These are phyloP conservation scores for Dendrophyllia cribrosa DNA, from an alignment of 64 coral and sea anemone species.

Conservation along the genomic window DNA sequence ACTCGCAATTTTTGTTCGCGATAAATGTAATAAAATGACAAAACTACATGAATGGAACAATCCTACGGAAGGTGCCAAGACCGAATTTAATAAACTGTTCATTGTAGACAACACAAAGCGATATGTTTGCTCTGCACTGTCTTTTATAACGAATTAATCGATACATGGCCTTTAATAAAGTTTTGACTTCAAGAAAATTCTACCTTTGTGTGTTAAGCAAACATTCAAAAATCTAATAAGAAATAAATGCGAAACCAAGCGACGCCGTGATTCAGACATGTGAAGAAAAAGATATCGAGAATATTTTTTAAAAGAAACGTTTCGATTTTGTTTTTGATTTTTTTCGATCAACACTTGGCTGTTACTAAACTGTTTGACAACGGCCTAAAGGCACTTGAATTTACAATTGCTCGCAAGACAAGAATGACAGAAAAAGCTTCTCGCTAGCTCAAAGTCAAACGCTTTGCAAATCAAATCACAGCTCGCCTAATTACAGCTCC, in stretches of 20 bases:
- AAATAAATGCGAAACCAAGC: slow-evolving; percentile 20
- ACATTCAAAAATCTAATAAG: slow-evolving; percentile 77
- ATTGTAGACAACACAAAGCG: slow-evolving; percentile 78
- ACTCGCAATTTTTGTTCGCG: slow-evolving; percentile 9
- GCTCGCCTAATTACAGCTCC: slow-evolving; percentile 76
- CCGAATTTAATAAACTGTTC: slow-evolving; percentile 64
- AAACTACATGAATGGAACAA: slow-evolving; percentile 73
- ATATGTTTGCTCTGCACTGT: slow-evolving; percentile 78
- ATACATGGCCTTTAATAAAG: slow-evolving; percentile 93
- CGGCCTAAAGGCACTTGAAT: slow-evolving; percentile 49
- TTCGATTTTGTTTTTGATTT: not conserved
- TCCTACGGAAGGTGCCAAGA: slow-evolving; percentile 68
- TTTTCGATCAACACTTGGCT: not conserved
- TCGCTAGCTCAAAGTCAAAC: slow-evolving; percentile 58
- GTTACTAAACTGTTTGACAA: slow-evolving; percentile 40
- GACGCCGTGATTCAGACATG: not conserved
- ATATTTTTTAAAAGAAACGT: not conserved
- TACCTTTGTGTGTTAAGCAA: slow-evolving; percentile 90
- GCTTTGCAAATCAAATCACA: slow-evolving; percentile 77
- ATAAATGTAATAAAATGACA: slow-evolving; percentile 79
- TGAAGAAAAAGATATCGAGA: not conserved
- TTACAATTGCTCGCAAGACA: slow-evolving; percentile 39
- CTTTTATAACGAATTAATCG: slow-evolving; percentile 87
- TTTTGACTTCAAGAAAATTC: slow-evolving; percentile 85
- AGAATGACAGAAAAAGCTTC: slow-evolving; percentile 53